Evolutionary conservation across 2,113 vertebrate species (phyloP).

Genomic region (Pluvialis apricaria): DNA sequence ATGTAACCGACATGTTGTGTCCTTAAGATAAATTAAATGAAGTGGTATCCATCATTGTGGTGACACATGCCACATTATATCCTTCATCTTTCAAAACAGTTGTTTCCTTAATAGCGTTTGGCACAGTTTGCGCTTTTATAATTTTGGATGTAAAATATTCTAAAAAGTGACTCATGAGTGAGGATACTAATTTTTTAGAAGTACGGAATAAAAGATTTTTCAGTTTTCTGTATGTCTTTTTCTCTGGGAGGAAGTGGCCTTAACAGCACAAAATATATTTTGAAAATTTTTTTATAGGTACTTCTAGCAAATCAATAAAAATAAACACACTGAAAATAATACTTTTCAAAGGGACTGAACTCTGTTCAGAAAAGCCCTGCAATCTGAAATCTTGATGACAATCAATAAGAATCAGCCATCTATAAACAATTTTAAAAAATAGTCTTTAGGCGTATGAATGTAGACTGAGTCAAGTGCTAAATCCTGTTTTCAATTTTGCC

Average conservation of each 20-base stretch:
- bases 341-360: not conserved
- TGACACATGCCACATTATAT: constrained; percentile 1
- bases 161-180: not conserved
- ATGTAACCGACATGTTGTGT: not conserved
- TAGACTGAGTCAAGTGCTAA: not conserved
- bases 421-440: not conserved
- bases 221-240: not conserved
- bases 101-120: not conserved
- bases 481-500: not conserved
- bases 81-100: not conserved
- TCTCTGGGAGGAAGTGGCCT: not conserved
- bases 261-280: not conserved
- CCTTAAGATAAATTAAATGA: not conserved
- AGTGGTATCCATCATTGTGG: not conserved
- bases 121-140: not conserved
- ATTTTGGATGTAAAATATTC: not conserved
- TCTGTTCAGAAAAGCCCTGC: not conserved
- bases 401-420: not conserved
- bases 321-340: not conserved
- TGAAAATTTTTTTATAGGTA: not conserved
- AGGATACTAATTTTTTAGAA: not conserved
- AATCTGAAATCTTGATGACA: not conserved
- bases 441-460: not conserved
- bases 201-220: not conserved
- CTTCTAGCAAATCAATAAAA: not conserved